Evolutionary conservation across 1,140 invertebrate genomes (phyloP).

Genomic region (Mamestra configurata): DNA sequence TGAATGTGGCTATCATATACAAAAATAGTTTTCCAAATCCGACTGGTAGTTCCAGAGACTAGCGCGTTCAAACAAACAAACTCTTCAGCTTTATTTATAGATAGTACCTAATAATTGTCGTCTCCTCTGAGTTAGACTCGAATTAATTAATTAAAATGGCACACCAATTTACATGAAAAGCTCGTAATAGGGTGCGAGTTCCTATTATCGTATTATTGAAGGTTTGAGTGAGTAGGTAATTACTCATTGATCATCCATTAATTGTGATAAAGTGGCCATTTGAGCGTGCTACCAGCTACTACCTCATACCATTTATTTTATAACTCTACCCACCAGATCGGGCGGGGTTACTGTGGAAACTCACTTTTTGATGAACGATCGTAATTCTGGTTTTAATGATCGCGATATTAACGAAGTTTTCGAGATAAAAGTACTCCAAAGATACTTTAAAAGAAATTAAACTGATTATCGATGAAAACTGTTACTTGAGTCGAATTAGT

Average conservation of each 20-base stretch:
- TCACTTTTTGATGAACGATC: constrained; percentile 26
- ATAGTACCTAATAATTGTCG: too few species aligned
- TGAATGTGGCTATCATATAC: too few species aligned
- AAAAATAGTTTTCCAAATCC: too few species aligned
- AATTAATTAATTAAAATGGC: constrained; percentile 17
- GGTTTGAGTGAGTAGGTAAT: constrained; percentile 30
- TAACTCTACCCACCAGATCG: not conserved
- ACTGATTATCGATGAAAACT: not conserved
- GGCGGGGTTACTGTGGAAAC: not conserved
- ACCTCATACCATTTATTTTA: constrained; percentile 6
- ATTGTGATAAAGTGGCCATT: constrained; percentile 29
- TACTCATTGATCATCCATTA: constrained; percentile 35
- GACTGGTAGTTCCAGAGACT: too few species aligned
- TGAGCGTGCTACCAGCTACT: not conserved
- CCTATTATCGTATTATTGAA: constrained; percentile 8
- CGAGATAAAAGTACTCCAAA: constrained; percentile 12
- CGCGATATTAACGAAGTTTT: constrained; percentile 39
- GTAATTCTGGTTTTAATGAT: constrained; percentile 17
- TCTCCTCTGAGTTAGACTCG: not conserved
- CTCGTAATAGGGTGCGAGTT: not conserved
- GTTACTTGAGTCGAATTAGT: not conserved
- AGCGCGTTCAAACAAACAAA: too few species aligned
- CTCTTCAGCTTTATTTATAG: too few species aligned
- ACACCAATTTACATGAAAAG: constrained; percentile 26
- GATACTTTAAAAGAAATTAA: constrained; percentile 20